These are phyloP conservation scores for Poecilia latipinna DNA, from an alignment of 2,113 vertebrate species.

Conservation along the genomic window DNA sequence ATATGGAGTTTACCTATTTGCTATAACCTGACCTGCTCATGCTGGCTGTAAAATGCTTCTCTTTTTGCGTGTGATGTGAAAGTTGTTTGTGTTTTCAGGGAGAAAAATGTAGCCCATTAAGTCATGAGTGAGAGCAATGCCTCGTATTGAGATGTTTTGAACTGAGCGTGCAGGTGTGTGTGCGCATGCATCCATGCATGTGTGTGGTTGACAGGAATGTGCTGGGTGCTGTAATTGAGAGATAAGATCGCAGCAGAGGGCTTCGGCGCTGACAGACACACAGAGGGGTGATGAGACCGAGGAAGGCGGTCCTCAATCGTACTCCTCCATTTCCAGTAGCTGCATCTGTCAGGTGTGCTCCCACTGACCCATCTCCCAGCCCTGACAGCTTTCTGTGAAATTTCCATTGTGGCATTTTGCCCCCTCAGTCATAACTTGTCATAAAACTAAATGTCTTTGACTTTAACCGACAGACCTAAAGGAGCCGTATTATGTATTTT, in stretches of 20 bases:
- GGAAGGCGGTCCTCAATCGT: constrained; percentile 46
- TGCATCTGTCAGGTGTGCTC: constrained; percentile 65
- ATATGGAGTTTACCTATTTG: constrained; percentile 17
- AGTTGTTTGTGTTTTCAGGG: constrained; percentile 7
- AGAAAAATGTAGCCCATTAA: constrained; percentile 19
- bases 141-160: constrained; percentile 59
- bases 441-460: background rate
- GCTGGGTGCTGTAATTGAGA: constrained; percentile 74
- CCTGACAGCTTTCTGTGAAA: constrained; percentile 12
- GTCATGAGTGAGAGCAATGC: constrained; percentile 19
- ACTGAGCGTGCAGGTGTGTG: constrained; percentile 58
- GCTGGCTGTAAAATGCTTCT: constrained; percentile 1
- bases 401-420: constrained; percentile 1
- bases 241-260: constrained; percentile 76
- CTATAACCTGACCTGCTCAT: background rate
- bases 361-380: constrained; percentile 32
- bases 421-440: constrained; percentile 5
- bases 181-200: constrained; percentile 53
- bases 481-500: too few relatives aligned
- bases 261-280: constrained; percentile 73
- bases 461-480: background rate
- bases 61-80: background rate
- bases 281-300: constrained; percentile 68
- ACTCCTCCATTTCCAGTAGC: constrained; percentile 54
- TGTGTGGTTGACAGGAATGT: constrained; percentile 78